These are phyloP conservation scores for Carcina quercana DNA, from an alignment of 2,888 invertebrate genomes.

Conservation along the genomic window DNA sequence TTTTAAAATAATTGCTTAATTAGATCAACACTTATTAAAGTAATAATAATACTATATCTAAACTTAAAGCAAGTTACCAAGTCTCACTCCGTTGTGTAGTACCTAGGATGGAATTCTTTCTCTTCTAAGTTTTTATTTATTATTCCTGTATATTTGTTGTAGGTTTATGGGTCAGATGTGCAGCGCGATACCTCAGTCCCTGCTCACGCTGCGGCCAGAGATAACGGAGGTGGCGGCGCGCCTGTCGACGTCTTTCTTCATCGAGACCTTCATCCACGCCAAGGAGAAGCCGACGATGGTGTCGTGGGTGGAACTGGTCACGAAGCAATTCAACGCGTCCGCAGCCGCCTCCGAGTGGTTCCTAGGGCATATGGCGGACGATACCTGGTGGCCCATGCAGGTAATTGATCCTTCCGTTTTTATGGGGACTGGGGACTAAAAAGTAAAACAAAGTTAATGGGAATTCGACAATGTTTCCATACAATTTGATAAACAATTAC, in stretches of 20 bases:
- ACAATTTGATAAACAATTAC: too few species aligned
- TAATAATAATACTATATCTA: too few species aligned
- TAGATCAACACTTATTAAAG: too few species aligned
- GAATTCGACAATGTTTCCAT: too few species aligned
- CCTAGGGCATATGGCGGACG: conserved; percentile 92
- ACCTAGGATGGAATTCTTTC: too few species aligned
- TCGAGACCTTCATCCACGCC: conserved; percentile 97
- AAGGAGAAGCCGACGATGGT: conserved; percentile 99
- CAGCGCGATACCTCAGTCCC: conserved; percentile 92
- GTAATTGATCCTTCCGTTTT: conserved; percentile 29
- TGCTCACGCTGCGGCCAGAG: conserved; percentile 84
- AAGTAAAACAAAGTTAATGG: too few species aligned
- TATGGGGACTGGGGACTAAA: background rate
- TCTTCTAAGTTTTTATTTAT: too few species aligned
- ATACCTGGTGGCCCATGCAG: conserved; percentile 97
- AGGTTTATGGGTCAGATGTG: conserved; percentile 98
- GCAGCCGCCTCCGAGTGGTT: conserved; percentile 94
- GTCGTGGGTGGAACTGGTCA: conserved; percentile 95
- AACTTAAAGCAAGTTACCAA: too few species aligned
- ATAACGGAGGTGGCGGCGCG: conserved; percentile 90
- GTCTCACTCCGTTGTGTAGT: too few species aligned
- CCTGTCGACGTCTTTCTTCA: conserved; percentile 93
- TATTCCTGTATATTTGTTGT: conserved; percentile 22
- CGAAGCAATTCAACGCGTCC: conserved; percentile 95
- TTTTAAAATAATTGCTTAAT: too few species aligned